Base-by-base conservation (phyloP, 2,888 invertebrate species). In the Caenorhabditis sp. region DNA sequence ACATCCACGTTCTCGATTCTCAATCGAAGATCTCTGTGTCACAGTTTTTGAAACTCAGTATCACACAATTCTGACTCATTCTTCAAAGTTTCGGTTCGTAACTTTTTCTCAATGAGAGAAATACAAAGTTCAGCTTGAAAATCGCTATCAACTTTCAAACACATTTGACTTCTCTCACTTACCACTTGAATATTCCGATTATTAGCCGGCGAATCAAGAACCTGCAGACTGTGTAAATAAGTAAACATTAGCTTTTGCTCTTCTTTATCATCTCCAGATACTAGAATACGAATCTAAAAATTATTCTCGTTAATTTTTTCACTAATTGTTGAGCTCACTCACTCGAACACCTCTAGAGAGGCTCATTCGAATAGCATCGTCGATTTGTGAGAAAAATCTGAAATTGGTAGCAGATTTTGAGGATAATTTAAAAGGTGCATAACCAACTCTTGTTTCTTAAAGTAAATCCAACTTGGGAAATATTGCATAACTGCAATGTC, bases 401-500 rank as follows among this genome's bases (percentile, higher is more conserved):
- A 26, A 72, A 31, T 31, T 7, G 10, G 31, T 31, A 7, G 31
- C n/a, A n/a, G n/a, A n/a, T n/a, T n/a, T n/a, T n/a, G n/a, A n/a
- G n/a, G n/a, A n/a, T n/a, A n/a, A n/a, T n/a, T n/a, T n/a, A 53
- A 12, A 7, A 53, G 12, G 5, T 20, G n/a, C n/a, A 3, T 4
- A 1, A 27, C 63, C 8, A 14, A 73, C 73, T 74, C 74, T 63
- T 63, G 60, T 53, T 74, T 67, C 31, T 74, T 74, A 63, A 69
- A 74, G 54, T 74, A 74, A 52, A 74, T 74, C 74, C 74, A 74
- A 2, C 69, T 66, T 27, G 74, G 74, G 50, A 69, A 74, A 56
- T 74, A 74, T 21, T 74, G 74, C 74, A 74, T 74, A 43, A 74
- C 74, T n/a, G 69, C 59, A 21, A 74, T 67, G 36, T 74, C 74